Base-by-base conservation (phyloP, 2,797 vertebrate genomes). In the Buphagus erythrorhynchus region DNA sequence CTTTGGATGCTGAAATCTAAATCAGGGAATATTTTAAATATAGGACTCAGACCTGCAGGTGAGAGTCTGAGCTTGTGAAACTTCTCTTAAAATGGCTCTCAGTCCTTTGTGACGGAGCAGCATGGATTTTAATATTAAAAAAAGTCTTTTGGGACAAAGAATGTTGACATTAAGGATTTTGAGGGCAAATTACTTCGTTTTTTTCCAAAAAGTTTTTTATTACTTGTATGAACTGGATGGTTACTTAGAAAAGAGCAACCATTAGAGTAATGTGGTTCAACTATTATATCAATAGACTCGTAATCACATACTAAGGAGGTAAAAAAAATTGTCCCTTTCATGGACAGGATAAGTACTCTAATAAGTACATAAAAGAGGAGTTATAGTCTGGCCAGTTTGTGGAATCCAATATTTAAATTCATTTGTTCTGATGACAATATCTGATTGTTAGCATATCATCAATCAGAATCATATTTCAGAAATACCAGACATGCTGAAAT, bases 71-170 rank as follows among this genome's bases (percentile, higher is more conserved):
- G 40, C 6, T 55, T 77, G 8, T 33, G 77, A n/a, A 8, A 5
- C 25, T 51, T 79, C 6, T 28, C 29, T 65, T 72, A 35, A 78
- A 81, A 49, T 13, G 4, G 2, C 36, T 21, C 5, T 92, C 11
- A 15, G 11, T 54, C 13, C 69, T 75, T 86, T 79, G 22, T 83
- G 35, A 31, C 58, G 8, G 25, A 62, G 20, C 8, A 72, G 19
- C 2, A 33, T 66, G 22, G 28, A 33, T 83, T 83, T 71, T 71
- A 54, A 51, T 55, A 49, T 24, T 79, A 12, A 55, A 76, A 73
- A 46, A 11, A 8, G 10, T 31, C 2, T 29, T 40, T 55, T 55
- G 31, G n/a, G 17, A 16, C 0, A 0, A 88, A 49, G 6, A 48
- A 51, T 86, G 8, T 51, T 80, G 5, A 0, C 59, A 19, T 42